phyloP scores from a whole-genome alignment of 2,797 vertebrate genomes.

The Gallinago stenura region DNA sequence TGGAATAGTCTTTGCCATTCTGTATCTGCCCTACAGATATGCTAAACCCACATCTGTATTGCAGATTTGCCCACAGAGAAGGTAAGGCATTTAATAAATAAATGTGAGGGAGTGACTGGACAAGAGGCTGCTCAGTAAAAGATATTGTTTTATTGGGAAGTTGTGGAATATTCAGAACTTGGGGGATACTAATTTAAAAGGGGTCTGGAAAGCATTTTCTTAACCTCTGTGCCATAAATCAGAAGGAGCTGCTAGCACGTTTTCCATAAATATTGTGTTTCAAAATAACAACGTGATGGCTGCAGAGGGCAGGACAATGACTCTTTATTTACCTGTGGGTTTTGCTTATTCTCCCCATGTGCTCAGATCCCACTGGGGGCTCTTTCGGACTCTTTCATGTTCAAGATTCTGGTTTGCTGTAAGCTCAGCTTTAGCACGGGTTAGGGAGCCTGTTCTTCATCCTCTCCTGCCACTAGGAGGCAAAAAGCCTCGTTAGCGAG shows the following conservation, averaged over 20 bases:
- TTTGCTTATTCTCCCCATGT: neutral
- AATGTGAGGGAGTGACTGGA: neutral
- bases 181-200: neutral
- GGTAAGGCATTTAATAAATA: neutral
- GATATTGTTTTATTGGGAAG: neutral
- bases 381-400: neutral
- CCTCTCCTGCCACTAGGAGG: conserved; percentile 38
- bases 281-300: neutral
- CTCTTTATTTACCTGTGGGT: neutral
- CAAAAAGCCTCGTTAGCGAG: neutral
- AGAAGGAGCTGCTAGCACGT: neutral
- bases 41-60: neutral
- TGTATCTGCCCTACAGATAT: neutral
- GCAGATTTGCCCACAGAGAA: neutral
- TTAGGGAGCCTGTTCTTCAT: conserved; percentile 11
- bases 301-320: neutral
- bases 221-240: neutral
- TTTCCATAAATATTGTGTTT: neutral
- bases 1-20: neutral
- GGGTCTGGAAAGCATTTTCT: neutral
- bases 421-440: neutral
- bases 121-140: neutral
- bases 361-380: neutral
- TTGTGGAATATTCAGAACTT: neutral
- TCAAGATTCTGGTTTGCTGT: conserved; percentile 8